Percentiles rank a stretch among this genome's conserved stretches.
Conservation (phyloP, 2,113 vertebrate genomes). For the Physeter macrocephalus region DNA sequence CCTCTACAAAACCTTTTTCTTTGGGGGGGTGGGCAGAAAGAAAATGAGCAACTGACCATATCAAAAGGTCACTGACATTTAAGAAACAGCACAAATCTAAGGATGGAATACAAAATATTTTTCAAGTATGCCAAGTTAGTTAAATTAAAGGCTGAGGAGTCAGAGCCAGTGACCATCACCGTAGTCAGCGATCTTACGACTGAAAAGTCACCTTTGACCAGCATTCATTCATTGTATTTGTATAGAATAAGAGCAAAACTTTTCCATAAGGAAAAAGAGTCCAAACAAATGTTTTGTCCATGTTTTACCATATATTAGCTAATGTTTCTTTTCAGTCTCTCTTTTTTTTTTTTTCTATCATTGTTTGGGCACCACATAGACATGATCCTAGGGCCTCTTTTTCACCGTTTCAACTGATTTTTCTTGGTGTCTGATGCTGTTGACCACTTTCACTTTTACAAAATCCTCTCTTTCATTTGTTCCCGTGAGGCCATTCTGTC, state of each 20-base stretch:
- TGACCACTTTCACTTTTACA: background rate
- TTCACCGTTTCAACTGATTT: background rate
- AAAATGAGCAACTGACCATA: constrained; percentile 65
- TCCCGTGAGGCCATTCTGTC: background rate
- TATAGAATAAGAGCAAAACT: background rate
- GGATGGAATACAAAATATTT: constrained; percentile 22
- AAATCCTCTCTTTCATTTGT: background rate
- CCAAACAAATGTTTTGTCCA: background rate
- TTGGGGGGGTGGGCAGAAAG: background rate
- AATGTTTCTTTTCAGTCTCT: background rate
- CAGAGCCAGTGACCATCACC: background rate
- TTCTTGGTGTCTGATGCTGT: background rate
- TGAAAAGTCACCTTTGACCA: background rate
- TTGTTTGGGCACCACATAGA: background rate
- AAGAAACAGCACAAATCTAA: constrained; percentile 36
- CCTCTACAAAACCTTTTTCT: constrained; percentile 60
- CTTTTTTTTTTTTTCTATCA: background rate
- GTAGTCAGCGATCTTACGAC: background rate
- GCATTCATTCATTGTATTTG: background rate
- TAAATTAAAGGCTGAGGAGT: background rate
- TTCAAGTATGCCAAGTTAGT: background rate
- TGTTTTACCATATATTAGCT: background rate
- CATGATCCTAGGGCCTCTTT: background rate
- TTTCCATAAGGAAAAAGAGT: background rate
- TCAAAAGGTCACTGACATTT: constrained; percentile 69